A percentile compares a stretch with the other conserved stretches of the same genome.
phyloP scores from a whole-genome alignment of 2,888 invertebrate species.

The Plusia festucae region DNA sequence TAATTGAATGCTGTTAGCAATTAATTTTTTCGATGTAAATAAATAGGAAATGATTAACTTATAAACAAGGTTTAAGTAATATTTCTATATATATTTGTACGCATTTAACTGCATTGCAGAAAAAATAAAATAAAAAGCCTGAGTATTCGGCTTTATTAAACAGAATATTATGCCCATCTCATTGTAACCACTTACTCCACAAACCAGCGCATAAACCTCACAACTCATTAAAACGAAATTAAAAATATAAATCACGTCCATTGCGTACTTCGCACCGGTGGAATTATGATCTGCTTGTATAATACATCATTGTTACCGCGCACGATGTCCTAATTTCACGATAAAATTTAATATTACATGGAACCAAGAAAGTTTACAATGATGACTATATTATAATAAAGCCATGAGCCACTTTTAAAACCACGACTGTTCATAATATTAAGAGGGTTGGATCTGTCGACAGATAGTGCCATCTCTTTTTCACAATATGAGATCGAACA shows the following conservation, averaged over 20 bases:
- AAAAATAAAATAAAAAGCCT: background rate
- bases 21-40: background rate
- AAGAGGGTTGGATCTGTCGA: background rate
- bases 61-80: background rate
- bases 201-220: slow-evolving; percentile 33
- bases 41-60: background rate
- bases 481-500: background rate
- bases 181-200: slow-evolving; percentile 35
- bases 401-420: slow-evolving; percentile 13
- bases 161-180: background rate
- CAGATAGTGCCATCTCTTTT: background rate
- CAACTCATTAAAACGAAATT: slow-evolving; percentile 52
- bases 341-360: slow-evolving; percentile 60
- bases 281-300: slow-evolving; percentile 44
- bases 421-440: background rate
- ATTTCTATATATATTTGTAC: too few species aligned
- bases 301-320: slow-evolving; percentile 54
- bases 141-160: background rate
- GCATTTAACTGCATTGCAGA: too few species aligned
- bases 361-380: slow-evolving; percentile 33
- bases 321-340: slow-evolving; percentile 52
- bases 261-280: slow-evolving; percentile 34
- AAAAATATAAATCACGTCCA: slow-evolving; percentile 57
- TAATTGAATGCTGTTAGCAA: background rate
- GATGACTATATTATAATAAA: slow-evolving; percentile 43